Percentiles rank a stretch among this genome's conserved stretches.
Evolutionary conservation across 2,888 invertebrate genomes (phyloP).

Genomic region (Tiphia femorata): DNA sequence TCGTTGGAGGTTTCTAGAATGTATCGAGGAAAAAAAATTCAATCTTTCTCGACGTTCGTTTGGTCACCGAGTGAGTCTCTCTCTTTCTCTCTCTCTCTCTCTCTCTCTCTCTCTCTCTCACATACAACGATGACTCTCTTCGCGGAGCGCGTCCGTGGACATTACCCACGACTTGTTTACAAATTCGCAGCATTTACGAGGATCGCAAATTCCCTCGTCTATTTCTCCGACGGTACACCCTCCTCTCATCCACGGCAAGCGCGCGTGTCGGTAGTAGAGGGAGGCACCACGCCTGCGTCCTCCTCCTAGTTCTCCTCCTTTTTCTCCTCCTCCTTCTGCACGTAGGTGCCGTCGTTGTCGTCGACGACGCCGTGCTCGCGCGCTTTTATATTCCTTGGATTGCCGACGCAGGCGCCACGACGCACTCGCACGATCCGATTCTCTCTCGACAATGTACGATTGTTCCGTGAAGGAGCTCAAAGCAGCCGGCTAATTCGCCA

Average conservation of each 20-base stretch:
- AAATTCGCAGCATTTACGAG: conserved; percentile 16
- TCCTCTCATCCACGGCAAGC: conserved; percentile 7
- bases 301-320: not conserved
- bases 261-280: not conserved
- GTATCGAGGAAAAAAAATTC: no score
- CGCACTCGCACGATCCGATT: conserved; percentile 52
- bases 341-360: no score
- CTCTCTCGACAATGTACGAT: conserved; percentile 56
- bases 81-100: no score
- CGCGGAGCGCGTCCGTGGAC: not conserved
- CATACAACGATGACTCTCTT: no score
- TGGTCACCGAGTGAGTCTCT: no score
- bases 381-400: conserved; percentile 42
- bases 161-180: conserved; percentile 16
- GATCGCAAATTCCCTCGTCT: conserved; percentile 13
- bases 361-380: conserved; percentile 43
- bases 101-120: no score
- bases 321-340: not conserved
- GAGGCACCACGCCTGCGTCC: not conserved
- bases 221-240: not conserved
- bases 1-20: no score
- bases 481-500: conserved; percentile 47
- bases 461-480: conserved; percentile 43
- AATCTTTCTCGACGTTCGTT: no score
- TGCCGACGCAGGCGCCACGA: conserved; percentile 45